A percentile compares a stretch with the other conserved stretches of the same genome.
These are phyloP conservation scores for Tortricodes alternella DNA, from an alignment of 2,888 invertebrate species.

Conservation along the genomic window DNA sequence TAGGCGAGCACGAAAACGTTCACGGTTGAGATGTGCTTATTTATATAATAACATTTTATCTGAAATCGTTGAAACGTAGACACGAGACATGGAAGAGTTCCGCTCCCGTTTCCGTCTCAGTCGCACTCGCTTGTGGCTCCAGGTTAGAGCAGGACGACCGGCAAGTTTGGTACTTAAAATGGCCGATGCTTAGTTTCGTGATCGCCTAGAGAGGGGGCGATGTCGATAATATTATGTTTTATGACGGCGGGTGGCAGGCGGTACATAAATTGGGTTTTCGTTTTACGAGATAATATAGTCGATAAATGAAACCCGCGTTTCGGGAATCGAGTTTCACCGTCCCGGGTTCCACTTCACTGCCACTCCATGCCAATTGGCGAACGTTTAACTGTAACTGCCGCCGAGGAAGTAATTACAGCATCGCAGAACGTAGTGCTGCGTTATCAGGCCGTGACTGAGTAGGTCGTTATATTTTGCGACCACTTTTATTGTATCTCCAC, in stretches of 20 bases:
- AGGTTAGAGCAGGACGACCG: slow-evolving; percentile 49
- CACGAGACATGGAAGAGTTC: slow-evolving; percentile 67
- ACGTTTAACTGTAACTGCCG: slow-evolving; percentile 40
- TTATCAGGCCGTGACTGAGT: slow-evolving; percentile 66
- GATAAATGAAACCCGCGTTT: slow-evolving; percentile 72
- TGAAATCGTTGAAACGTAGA: slow-evolving; percentile 47
- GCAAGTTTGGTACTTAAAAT: slow-evolving; percentile 75
- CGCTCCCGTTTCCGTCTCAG: slow-evolving; percentile 50
- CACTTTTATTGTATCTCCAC: slow-evolving; percentile 47
- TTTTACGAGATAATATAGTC: slow-evolving; percentile 73
- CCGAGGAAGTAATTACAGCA: slow-evolving; percentile 58
- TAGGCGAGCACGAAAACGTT: background rate
- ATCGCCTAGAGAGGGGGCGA: slow-evolving; percentile 79
- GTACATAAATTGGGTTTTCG: slow-evolving; percentile 76
- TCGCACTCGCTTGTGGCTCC: slow-evolving; percentile 42
- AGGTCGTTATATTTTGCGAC: slow-evolving; percentile 62
- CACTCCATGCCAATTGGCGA: slow-evolving; percentile 41
- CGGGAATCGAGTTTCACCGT: slow-evolving; percentile 57
- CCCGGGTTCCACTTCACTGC: background rate
- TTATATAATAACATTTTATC: slow-evolving; percentile 49
- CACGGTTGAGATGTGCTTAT: slow-evolving; percentile 30
- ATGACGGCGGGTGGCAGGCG: slow-evolving; percentile 67
- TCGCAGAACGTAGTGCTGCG: slow-evolving; percentile 48
- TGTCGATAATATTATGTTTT: slow-evolving; percentile 81
- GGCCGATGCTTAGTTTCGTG: slow-evolving; percentile 80